Percentiles rank a stretch among this genome's conserved stretches.
Conservation (phyloP, 2,113 vertebrate species). For the Brevimyrus niger region DNA sequence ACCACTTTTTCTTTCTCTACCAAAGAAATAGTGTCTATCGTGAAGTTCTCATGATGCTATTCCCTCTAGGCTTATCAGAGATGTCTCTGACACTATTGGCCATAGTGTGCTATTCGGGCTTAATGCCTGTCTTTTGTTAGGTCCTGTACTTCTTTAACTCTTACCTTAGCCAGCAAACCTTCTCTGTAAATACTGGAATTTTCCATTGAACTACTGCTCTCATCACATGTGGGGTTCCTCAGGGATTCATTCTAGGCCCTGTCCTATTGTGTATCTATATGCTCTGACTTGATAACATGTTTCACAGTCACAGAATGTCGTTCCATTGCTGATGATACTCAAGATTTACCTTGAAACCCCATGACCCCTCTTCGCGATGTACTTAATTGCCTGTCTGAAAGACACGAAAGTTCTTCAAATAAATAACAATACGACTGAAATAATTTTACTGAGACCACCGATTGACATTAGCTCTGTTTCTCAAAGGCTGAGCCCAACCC, state of each 20-base stretch:
- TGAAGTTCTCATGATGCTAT: neutral
- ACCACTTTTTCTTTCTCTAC: neutral
- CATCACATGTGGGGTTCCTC: neutral
- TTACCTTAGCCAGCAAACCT: neutral
- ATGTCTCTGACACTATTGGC: neutral
- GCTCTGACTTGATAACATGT: neutral
- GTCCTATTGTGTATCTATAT: neutral
- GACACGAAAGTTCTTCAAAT: neutral
- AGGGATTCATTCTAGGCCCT: neutral
- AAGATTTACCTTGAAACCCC: neutral
- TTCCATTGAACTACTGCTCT: neutral
- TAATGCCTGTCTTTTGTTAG: neutral
- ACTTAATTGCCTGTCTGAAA: neutral
- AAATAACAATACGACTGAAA: neutral
- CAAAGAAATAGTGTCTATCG: neutral
- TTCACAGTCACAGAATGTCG: neutral
- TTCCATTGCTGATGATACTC: neutral
- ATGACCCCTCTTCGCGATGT: neutral
- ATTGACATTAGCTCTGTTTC: neutral
- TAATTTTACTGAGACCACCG: neutral
- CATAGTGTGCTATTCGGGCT: neutral
- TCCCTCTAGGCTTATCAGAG: neutral
- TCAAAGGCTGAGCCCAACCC: neutral
- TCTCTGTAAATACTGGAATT: neutral
- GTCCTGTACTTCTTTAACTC: neutral